Conservation (phyloP, 2,888 invertebrate genomes). For the Eupsilia transversa region DNA sequence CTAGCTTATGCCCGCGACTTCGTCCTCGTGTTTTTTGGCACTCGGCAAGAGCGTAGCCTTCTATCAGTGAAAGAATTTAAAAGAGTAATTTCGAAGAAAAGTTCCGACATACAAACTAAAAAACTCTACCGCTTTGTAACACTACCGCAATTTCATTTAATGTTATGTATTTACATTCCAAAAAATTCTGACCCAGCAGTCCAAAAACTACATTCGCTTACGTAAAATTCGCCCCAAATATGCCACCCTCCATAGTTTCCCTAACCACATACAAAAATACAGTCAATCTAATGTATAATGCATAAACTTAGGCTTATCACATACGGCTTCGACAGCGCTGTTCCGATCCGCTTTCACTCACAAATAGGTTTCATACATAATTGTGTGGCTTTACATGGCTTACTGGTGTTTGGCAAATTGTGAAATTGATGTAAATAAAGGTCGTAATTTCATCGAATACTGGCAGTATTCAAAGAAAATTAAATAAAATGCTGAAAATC, state of each 20-base stretch:
- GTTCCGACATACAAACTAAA: too few relatives aligned
- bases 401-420: slow-evolving; percentile 15
- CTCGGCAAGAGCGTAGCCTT: too few relatives aligned
- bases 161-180: background rate
- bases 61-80: too few relatives aligned
- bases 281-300: slow-evolving; percentile 62
- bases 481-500: too few relatives aligned
- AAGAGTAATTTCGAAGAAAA: too few relatives aligned
- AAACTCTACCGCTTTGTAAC: background rate
- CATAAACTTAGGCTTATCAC: slow-evolving; percentile 62
- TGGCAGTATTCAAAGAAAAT: too few relatives aligned
- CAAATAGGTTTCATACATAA: slow-evolving; percentile 59
- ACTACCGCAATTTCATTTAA: background rate
- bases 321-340: slow-evolving; percentile 44
- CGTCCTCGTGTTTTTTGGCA: too few relatives aligned
- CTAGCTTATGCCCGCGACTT: too few relatives aligned
- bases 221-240: slow-evolving; percentile 14
- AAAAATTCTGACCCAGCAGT: background rate
- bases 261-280: slow-evolving; percentile 54
- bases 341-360: slow-evolving; percentile 43
- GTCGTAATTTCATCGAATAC: background rate
- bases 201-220: slow-evolving; percentile 7
- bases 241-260: background rate
- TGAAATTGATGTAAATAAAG: slow-evolving; percentile 2
- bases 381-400: slow-evolving; percentile 27